These are phyloP conservation scores for Tachycineta bicolor DNA, from an alignment of 2,113 vertebrate genomes.

Conservation along the genomic window DNA sequence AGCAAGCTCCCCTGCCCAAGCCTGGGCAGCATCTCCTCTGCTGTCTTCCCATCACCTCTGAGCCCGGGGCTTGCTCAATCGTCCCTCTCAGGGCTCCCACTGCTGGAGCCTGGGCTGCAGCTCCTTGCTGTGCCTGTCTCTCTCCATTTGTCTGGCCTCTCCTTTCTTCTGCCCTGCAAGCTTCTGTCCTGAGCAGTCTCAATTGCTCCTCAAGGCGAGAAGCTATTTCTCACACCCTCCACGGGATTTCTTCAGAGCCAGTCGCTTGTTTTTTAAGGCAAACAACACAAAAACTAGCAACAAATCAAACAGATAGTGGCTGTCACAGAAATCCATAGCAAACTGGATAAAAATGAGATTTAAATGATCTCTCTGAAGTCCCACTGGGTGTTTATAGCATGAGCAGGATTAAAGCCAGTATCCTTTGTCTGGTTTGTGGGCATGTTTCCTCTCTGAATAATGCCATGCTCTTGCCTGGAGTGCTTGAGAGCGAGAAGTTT, in stretches of 20 bases:
- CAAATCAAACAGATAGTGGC: conserved; percentile 18
- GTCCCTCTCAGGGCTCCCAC: neutral
- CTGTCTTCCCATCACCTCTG: conserved; percentile 7
- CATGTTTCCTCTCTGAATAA: conserved; percentile 5
- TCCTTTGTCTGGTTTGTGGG: neutral
- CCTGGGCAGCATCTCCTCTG: neutral
- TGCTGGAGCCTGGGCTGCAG: neutral
- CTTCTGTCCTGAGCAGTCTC: conserved; percentile 9
- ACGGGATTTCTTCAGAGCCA: conserved; percentile 25
- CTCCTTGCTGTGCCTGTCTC: conserved; percentile 23
- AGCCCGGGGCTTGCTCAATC: conserved; percentile 11
- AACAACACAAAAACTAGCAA: neutral
- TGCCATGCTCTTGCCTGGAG: neutral
- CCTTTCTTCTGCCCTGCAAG: conserved; percentile 44
- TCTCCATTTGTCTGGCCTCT: neutral
- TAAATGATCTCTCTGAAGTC: conserved; percentile 1
- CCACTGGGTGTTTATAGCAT: conserved; percentile 20
- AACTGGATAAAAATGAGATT: neutral
- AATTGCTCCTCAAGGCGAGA: conserved; percentile 45
- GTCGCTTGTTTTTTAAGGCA: neutral
- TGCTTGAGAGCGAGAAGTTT: neutral
- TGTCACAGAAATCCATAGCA: neutral
- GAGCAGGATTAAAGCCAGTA: neutral
- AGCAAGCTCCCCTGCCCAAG: neutral
- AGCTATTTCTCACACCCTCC: conserved; percentile 38